Evolutionary conservation across 2,797 vertebrate genomes (phyloP), one percentile per base, ranked within the genome.

Genomic region (Setipinna tenuifilis): DNA sequence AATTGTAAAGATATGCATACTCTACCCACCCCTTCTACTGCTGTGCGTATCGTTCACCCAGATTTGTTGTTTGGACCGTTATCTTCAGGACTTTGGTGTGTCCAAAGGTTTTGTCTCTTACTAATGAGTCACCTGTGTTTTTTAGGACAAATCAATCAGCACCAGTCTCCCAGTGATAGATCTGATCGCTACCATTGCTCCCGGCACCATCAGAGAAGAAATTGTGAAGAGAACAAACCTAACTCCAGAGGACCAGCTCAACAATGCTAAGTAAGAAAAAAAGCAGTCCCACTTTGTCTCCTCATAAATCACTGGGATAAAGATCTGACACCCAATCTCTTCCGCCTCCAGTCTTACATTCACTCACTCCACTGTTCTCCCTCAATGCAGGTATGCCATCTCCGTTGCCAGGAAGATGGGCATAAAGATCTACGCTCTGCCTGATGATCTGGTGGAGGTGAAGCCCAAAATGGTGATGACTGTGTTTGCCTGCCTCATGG

Each of bases 401-500:
- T 98, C 98, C 59, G 93, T 99, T 92, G 97, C 98, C 87, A 97
- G 98, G 86, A 99, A 99, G 94, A 98, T 99, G 0, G 98, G 98
- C 83, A 98, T 97, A 86, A 96, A 97, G 83, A 98, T 99, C 89
- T 99, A 99, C 0, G 96, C 98, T 0, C 95, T 98, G 88, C 97
- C 98, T 0, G 98, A 99, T 3, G 98, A 99, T 90, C 93, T 99
- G 57, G 97, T 99, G 88, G 96, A 98, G 90, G 97, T 99, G 90
- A 99, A 99, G 85, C 97, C 98, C 87, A 98, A 98, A 95, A 99
- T 99, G 98, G 98, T 99, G 92, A 95, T 99, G 96, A 99, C 98
- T 0, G 93, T 99, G 89, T 99, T 99, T 58, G 98, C 98, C 35
- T 97, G 97, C 92, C 96, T 99, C 90, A 99, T 99, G 98, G 98